Evolutionary conservation across 2,888 invertebrate species (phyloP).

Genomic region (Clepsis dumicolana): DNA sequence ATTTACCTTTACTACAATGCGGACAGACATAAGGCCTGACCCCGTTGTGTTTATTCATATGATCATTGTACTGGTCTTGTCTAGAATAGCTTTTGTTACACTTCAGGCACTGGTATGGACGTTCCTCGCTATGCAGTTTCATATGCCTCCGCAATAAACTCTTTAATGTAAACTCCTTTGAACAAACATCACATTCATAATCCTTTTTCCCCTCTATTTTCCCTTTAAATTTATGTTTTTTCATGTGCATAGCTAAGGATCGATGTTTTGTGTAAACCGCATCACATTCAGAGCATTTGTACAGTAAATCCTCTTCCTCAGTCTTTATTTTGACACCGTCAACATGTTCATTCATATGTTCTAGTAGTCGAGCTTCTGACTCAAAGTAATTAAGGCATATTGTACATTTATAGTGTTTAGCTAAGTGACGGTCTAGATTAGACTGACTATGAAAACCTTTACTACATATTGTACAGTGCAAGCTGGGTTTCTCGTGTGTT

Average conservation of each 20-base stretch:
- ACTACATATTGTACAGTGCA: constrained; percentile 63
- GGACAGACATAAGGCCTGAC: constrained; percentile 86
- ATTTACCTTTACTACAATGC: constrained; percentile 85
- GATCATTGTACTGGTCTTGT: constrained; percentile 84
- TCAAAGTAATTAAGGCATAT: constrained; percentile 53
- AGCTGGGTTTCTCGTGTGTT: constrained; percentile 62
- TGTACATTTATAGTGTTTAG: constrained; percentile 59
- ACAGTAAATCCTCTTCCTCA: constrained; percentile 54
- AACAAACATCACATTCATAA: constrained; percentile 78
- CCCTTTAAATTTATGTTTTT: constrained; percentile 64
- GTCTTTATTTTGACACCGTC: constrained; percentile 53
- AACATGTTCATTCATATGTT: constrained; percentile 51
- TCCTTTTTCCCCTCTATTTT: constrained; percentile 58
- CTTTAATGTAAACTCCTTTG: constrained; percentile 73
- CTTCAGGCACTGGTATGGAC: constrained; percentile 81
- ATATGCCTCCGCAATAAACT: constrained; percentile 78
- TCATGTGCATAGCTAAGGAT: constrained; percentile 75
- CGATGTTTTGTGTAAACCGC: constrained; percentile 81
- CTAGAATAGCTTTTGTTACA: constrained; percentile 87
- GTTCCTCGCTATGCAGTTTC: constrained; percentile 82
- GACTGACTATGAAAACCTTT: constrained; percentile 62
- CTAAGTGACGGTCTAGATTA: constrained; percentile 67
- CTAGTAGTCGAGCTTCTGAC: constrained; percentile 49
- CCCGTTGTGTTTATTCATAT: constrained; percentile 86
- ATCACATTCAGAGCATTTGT: constrained; percentile 83